Evolutionary conservation across 2,888 invertebrate species (phyloP).

Genomic region (Lamellibrachia columna): DNA sequence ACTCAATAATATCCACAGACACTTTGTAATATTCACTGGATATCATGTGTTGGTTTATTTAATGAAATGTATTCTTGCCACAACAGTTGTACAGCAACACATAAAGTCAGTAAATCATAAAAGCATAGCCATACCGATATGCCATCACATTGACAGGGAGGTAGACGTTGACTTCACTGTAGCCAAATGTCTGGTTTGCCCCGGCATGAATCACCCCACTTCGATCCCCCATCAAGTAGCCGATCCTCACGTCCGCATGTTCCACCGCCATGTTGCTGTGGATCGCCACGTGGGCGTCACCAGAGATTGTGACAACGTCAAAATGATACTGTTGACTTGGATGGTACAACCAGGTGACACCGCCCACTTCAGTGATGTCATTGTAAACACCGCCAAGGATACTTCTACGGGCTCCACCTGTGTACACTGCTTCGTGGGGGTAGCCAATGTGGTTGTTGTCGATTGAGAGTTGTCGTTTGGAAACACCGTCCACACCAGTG

Average conservation of each 20-base stretch:
- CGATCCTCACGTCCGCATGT: constrained; percentile 35
- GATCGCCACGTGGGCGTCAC: constrained; percentile 53
- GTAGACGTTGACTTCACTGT: constrained; percentile 47
- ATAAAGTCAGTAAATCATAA: not conserved
- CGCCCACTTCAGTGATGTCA: constrained; percentile 46
- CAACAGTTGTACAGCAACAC: too few relatives aligned
- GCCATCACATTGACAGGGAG: constrained; percentile 49
- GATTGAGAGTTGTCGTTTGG: constrained; percentile 41
- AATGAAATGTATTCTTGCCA: not conserved
- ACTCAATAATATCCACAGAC: too few relatives aligned
- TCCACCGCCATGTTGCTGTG: constrained; percentile 44
- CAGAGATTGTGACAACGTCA: constrained; percentile 39
- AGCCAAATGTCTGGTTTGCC: constrained; percentile 44
- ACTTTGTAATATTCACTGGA: not conserved
- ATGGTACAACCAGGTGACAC: constrained; percentile 44
- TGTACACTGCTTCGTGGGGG: constrained; percentile 37
- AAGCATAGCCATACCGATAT: constrained; percentile 44
- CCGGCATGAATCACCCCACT: constrained; percentile 50
- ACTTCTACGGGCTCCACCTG: constrained; percentile 40
- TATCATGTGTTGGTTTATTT: not conserved
- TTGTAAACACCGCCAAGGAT: constrained; percentile 46
- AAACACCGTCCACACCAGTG: constrained; percentile 32
- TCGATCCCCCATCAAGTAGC: constrained; percentile 46
- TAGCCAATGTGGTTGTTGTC: constrained; percentile 49
- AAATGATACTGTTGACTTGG: constrained; percentile 13